Evolutionary conservation across 2,888 invertebrate species (phyloP).

Genomic region (Drosophila tripunctata): DNA sequence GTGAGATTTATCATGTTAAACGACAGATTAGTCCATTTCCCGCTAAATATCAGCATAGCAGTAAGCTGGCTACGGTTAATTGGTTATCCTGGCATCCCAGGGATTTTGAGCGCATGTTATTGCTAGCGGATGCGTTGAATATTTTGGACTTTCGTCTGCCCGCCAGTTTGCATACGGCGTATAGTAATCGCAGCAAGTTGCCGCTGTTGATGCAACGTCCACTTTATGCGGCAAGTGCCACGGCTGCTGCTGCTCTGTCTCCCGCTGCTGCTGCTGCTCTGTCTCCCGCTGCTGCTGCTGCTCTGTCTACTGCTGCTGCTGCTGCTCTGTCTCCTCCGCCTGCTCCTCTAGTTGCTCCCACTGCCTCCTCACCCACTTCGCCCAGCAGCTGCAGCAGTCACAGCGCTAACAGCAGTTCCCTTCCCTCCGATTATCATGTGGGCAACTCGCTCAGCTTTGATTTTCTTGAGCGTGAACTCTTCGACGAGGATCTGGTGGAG

Average conservation of each 20-base stretch:
- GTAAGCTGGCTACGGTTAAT: constrained; percentile 85
- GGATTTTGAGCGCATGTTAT: constrained; percentile 85
- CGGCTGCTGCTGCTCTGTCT: constrained; percentile 33
- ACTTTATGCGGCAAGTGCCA: constrained; percentile 53
- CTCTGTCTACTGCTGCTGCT: constrained; percentile 67
- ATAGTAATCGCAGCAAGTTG: constrained; percentile 81
- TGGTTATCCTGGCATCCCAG: constrained; percentile 95
- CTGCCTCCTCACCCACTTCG: constrained; percentile 34
- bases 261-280: constrained; percentile 37
- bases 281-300: constrained; percentile 73
- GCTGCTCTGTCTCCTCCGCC: constrained; percentile 31
- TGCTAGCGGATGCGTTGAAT: constrained; percentile 81
- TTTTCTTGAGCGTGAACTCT: constrained; percentile 67
- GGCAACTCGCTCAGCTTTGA: constrained; percentile 70
- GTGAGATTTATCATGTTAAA: constrained; percentile 91
- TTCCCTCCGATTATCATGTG: constrained; percentile 55
- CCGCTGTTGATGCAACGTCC: constrained; percentile 78
- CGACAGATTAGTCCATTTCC: constrained; percentile 86
- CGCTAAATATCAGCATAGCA: constrained; percentile 70
- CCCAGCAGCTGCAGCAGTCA: constrained; percentile 57
- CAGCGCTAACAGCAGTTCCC: constrained; percentile 54
- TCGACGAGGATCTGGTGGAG: constrained; percentile 75
- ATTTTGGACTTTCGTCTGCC: constrained; percentile 82
- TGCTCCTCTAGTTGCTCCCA: too few species aligned
- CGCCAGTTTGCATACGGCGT: constrained; percentile 79